Evolutionary conservation across 2,797 vertebrate species (phyloP), one percentile per base, ranked within the genome.

Genomic region (Semotilus atromaculatus): DNA sequence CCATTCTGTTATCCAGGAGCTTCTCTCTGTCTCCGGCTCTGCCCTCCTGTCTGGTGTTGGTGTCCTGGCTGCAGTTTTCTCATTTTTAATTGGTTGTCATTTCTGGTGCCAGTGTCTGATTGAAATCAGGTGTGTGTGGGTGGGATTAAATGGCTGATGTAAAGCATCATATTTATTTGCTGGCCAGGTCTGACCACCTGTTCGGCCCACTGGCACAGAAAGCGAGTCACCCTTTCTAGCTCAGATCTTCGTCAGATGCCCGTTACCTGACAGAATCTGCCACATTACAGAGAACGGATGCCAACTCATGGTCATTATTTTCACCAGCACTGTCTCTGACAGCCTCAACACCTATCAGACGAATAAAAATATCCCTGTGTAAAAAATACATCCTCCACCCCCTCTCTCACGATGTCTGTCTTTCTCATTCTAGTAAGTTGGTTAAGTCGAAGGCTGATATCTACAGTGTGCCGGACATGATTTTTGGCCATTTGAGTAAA

Each of bases 61-160:
- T 83, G 36, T 81, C 66, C 38, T 84, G 67, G 75, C 67, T 48
- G 38, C 75, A 71, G n/a, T 79, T 86, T 73, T 78, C 31, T 82
- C 36, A 14, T 55, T 82, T 88, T 88, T 90, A 89, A 90, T 88
- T 89, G 85, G 89, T 84, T 89, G 89, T 89, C 89, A 90, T 89
- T 76, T 87, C 68, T 67, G 38, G 77, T 85, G 86, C 83, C 85
- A 90, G 70, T 31, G 29, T 84, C 79, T 85, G 88, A 85, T 86
- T 86, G 86, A 86, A 77, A 86, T 88, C 87, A 89, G 88, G 85
- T 88, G 85, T 58, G 38, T 86, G 87, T 88, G 78, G 86, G 85
- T 48, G 58, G 83, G 81, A 81, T 74, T 76, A 86, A 82, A 75
- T 58, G 75, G 53, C 85, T 85, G 85, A 86, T 82, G 73, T 81